Evolutionary conservation across 1,140 invertebrate species (phyloP), one percentile per base, ranked within the genome.

Genomic region (Conus betulinus): DNA sequence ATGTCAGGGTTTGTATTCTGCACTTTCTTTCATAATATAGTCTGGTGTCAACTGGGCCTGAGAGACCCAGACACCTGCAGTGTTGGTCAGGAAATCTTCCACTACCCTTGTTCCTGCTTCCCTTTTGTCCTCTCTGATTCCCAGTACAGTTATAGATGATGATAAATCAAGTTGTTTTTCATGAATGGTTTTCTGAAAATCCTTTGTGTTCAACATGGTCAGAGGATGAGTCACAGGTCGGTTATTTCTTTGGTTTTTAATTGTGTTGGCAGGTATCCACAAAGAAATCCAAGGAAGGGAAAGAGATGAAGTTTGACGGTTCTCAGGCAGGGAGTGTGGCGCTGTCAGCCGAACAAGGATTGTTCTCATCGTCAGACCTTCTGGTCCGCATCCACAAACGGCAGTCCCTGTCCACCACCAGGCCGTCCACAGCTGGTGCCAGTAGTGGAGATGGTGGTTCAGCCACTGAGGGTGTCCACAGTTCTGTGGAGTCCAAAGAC

Each of bases 301-400:
- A 90, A 53, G 88, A 90, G 57, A 84, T 90, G 51, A 90, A 92
- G 67, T 95, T 95, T 94, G 93, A 94, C 92, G 94, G 94, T 25
- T 92, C 91, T 71, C 78, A 93, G 27, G 93, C 93, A 71, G 94
- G 94, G 51, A 92, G 87, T 89, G 91, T 92, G 25, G 91, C 90
- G 20, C 88, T 91, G 55, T 84, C 88, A 25, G 84, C 90, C 23
- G 90, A 88, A 25, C 87, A 91, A 87, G 81, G 88, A 88, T 89
- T 91, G 81, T 92, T 94, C 74, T 93, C 93, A 10, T 96, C 95
- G n/a, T 88, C 91, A 51, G 94, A 96, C 86, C 93, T 96, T 0
- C 91, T 96, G 6, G 89, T 89, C 8, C 91, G 93, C 63, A 96
- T 96, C 90, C 91, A 87, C 88, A 88, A 88, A 91, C 91, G 39